Conservation (phyloP, 1,140 invertebrate species). For the Scaptomyza hsui region DNA sequence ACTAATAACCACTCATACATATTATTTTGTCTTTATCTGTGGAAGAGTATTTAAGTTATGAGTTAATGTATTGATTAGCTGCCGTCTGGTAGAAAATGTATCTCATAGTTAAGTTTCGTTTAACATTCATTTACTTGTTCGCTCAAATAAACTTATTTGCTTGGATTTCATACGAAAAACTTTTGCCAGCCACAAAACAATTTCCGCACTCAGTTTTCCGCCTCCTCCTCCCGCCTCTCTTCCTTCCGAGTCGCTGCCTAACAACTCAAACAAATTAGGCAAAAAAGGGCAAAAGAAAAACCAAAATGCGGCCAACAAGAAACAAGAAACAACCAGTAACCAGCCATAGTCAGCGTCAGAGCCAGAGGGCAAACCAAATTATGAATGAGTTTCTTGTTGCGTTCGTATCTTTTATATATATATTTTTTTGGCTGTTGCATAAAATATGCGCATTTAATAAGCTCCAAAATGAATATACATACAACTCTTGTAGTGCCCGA, state of each 20-base stretch:
- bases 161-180: constrained; percentile 71
- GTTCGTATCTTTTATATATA: constrained; percentile 12
- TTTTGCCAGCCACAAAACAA: constrained; percentile 76
- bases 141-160: constrained; percentile 68
- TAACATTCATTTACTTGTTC: constrained; percentile 74
- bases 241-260: constrained; percentile 27
- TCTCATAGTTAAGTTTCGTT: constrained; percentile 52
- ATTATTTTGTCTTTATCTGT: background rate
- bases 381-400: constrained; percentile 49
- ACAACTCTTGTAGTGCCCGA: constrained; percentile 3
- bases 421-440: constrained; percentile 51
- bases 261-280: constrained; percentile 55
- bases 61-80: constrained; percentile 67
- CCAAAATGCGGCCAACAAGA: constrained; percentile 4
- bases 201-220: constrained; percentile 57
- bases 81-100: constrained; percentile 37
- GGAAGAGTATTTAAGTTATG: constrained; percentile 20
- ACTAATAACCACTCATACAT: background rate
- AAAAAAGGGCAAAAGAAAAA: constrained; percentile 12
- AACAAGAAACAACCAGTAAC: constrained; percentile 8
- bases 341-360: constrained; percentile 2
- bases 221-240: background rate
- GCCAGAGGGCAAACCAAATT: constrained; percentile 42
- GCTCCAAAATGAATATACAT: constrained; percentile 59
- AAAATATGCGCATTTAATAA: constrained; percentile 82